Evolutionary conservation across 2,797 vertebrate genomes (phyloP), one percentile per base, ranked within the genome.

Genomic region (Galagoides demidoff): DNA sequence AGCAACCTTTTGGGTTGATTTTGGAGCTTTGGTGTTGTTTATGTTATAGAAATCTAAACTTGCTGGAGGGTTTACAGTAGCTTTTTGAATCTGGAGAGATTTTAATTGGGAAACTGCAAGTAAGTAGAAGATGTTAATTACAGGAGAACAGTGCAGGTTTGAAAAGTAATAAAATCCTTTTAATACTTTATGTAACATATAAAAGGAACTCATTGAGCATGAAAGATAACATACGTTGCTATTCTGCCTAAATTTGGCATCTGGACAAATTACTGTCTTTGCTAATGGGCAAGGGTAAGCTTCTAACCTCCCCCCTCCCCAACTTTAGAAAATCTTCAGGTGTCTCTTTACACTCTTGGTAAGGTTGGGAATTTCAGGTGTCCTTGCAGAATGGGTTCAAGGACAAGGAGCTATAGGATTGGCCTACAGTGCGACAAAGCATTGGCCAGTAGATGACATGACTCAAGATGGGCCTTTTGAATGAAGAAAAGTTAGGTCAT

Each of bases 31-130:
- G 39, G 29, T 85, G 71, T 39, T 73, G 22, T 93, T n/a, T 37
- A 27, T 95, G 34, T 83, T 83, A 63, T 5, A 39, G 29, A 78
- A 23, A 74, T 79, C 64, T 92, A 61, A 92, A 74, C 20, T 68
- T 59, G 39, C 27, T 84, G 13, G 55, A 59, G 37, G 8, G 23
- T 71, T 92, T 87, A 34, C 37, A 57, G n/a, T 77, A 64, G 23
- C 27, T 61, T 79, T 87, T 78, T 86, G 76, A 74, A 81, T 85
- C 71, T 25, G 29, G 77, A 81, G 73, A 22, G 27, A 34, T 85
- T 92, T 87, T 85, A 39, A 90, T 81, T 94, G 63, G 63, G 68
- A 92, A 85, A 92, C 70, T 83, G 23, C 14, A 85, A 82, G 39
- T 90, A 66, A 79, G 45, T 88, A 43, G 85, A 79, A 83, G 61